Evolutionary conservation across 2,888 invertebrate genomes (phyloP), one percentile per base, ranked within the genome.

Genomic region (Prenolepis imparis): DNA sequence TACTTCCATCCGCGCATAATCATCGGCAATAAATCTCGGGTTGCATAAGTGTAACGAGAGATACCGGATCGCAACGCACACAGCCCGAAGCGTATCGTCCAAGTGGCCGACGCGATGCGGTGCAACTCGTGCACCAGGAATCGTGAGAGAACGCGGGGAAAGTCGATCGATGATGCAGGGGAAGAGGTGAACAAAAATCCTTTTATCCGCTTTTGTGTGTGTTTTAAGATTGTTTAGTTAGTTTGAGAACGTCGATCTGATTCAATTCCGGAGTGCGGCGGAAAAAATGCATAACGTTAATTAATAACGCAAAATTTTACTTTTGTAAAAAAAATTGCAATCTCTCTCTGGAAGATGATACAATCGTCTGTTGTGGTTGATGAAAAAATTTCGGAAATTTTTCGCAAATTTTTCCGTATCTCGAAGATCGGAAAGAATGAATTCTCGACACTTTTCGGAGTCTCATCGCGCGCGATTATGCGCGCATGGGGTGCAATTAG

Each of bases 1-100:
- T 92, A 92, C 92, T 92, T 92, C 92, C 92, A 92, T 93, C 92
- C 93, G 92, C 92, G 92, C 93, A 92, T 93, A 93, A 93, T 93
- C 93, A 92, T 91, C 91, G 92, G 91, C 92, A 94, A 94, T 94
- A 94, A 94, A 94, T 94, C 94, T 94, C 93, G 91, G 89, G 94
- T 94, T 94, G 94, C 94, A 94, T 94, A 94, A 94, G 94, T 94
- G 94, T 94, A 94, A 94, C 94, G 93, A 94, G 94, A 91, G 94
- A 94, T 94, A 94, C 90, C 92, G 92, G 92, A 94, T 94, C 94
- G 94, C 93, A 94, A 94, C 94, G 94, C 94, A 94, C 91, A 94
- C 82, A 82, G 82, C 74, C 75, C 75, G 74, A 41, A 82, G 75
- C 57, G 90, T 90, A 92, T 90, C 91, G 90, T 91, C 91, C 89